A percentile compares a stretch with the other conserved stretches of the same genome.
phyloP scores from a whole-genome alignment of 2,888 invertebrate genomes.

The Trissolcus japonicus region DNA sequence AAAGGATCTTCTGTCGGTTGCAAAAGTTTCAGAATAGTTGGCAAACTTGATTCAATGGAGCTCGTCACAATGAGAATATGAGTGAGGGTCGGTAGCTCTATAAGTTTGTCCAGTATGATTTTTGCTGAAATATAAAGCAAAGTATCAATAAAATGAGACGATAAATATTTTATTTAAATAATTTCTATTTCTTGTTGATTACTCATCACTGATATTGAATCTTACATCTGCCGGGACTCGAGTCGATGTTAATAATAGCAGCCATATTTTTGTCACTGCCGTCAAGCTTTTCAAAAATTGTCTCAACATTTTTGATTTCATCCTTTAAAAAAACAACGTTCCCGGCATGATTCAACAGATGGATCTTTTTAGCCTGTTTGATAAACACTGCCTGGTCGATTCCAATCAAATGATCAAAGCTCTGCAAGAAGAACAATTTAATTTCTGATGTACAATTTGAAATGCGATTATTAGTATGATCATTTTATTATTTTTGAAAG shows the following conservation, averaged over 20 bases:
- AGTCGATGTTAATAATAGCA: conserved; percentile 29
- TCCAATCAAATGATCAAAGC: conserved; percentile 21
- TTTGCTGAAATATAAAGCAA: too few species aligned
- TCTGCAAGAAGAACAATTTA: conserved; percentile 5
- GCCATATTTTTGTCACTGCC: conserved; percentile 4
- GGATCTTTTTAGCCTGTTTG: conserved; percentile 25
- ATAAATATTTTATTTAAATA: not conserved
- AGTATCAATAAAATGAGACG: conserved; percentile 11
- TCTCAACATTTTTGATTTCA: conserved; percentile 28
- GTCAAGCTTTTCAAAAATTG: conserved; percentile 22
- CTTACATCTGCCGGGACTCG: conserved; percentile 36
- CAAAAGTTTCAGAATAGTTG: conserved; percentile 31
- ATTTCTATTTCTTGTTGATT: not conserved
- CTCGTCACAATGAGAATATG: conserved; percentile 28
- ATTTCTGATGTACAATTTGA: not conserved
- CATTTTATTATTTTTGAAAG: not conserved
- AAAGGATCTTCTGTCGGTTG: not conserved
- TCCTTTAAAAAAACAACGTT: conserved; percentile 23
- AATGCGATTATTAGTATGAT: not conserved
- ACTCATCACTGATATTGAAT: not conserved
- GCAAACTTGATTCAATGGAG: conserved; percentile 25
- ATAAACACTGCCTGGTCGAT: conserved; percentile 14
- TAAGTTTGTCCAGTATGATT: conserved; percentile 18
- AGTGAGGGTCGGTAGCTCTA: conserved; percentile 14
- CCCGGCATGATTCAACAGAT: conserved; percentile 7